Conservation (phyloP, 2,113 vertebrate species). For the Danionella cerebrum region DNA sequence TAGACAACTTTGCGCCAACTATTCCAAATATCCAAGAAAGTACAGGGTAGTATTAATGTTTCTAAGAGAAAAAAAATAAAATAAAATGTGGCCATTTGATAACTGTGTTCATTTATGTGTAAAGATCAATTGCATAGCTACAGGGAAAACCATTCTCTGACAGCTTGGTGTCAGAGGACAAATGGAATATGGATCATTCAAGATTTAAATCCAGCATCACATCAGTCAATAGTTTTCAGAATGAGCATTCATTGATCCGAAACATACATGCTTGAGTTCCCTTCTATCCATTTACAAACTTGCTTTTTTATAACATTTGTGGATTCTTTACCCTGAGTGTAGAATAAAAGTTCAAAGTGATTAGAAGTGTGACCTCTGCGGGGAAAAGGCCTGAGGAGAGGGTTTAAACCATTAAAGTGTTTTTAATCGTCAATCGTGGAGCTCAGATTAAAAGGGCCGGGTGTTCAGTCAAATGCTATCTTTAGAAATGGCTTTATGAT, state of each 20-base stretch:
- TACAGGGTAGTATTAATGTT: too few relatives aligned
- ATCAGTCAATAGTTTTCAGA: constrained; percentile 25
- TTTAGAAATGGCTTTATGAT: background rate
- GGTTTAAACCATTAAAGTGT: background rate
- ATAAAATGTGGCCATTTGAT: too few relatives aligned
- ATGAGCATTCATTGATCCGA: constrained; percentile 25
- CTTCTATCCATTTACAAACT: constrained; percentile 10
- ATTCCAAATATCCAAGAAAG: too few relatives aligned
- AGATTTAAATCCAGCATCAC: constrained; percentile 30
- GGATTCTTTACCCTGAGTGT: background rate
- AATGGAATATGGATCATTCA: constrained; percentile 37
- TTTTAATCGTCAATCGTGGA: background rate
- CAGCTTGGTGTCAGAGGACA: constrained; percentile 21
- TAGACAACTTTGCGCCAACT: too few relatives aligned
- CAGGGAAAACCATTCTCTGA: constrained; percentile 13
- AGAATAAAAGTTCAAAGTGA: constrained; percentile 28
- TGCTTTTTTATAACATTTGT: background rate
- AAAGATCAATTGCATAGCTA: constrained; percentile 27
- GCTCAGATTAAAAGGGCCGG: background rate
- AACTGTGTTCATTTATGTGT: background rate
- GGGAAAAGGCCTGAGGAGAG: background rate
- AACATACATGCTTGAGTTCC: constrained; percentile 13
- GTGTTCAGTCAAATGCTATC: constrained; percentile 22
- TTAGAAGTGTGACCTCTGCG: background rate
- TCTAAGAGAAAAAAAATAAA: too few relatives aligned